Percentiles rank a stretch among this genome's conserved stretches.
phyloP scores from a whole-genome alignment of 2,888 invertebrate genomes.

The Germaria angustata region DNA sequence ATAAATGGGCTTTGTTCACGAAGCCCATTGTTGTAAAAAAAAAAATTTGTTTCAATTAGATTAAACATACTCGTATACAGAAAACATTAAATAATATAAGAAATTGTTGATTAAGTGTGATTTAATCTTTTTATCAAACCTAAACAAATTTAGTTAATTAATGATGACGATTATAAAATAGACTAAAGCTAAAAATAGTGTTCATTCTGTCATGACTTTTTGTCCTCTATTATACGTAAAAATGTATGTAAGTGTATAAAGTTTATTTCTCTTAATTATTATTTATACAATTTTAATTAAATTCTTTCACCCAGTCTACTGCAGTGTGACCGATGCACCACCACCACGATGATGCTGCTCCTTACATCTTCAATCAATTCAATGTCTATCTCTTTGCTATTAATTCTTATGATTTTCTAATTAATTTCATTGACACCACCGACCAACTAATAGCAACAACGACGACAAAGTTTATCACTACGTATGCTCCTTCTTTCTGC shows the following conservation, averaged over 20 bases:
- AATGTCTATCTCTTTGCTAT: constrained; percentile 41
- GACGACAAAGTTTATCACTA: not conserved
- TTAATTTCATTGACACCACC: constrained; percentile 45
- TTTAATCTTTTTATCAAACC: no score
- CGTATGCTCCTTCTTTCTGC: not conserved
- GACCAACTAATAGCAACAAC: constrained; percentile 9
- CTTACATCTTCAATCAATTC: constrained; percentile 27
- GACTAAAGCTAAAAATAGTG: no score
- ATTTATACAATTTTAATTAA: constrained; percentile 56
- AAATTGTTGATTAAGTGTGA: no score
- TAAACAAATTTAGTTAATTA: no score
- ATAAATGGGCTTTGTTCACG: no score
- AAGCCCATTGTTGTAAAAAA: no score
- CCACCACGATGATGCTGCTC: not conserved
- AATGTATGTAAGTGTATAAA: not conserved
- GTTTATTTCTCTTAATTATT: constrained; percentile 25
- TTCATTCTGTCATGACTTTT: no score
- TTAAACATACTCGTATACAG: no score
- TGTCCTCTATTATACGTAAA: no score
- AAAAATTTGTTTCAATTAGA: no score
- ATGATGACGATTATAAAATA: no score
- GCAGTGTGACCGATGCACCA: not conserved
- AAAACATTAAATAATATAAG: no score
- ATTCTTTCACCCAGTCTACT: constrained; percentile 30
- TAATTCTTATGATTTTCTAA: constrained; percentile 62